Evolutionary conservation across 2,888 invertebrate genomes (phyloP).

Genomic region (Volucella inanis): DNA sequence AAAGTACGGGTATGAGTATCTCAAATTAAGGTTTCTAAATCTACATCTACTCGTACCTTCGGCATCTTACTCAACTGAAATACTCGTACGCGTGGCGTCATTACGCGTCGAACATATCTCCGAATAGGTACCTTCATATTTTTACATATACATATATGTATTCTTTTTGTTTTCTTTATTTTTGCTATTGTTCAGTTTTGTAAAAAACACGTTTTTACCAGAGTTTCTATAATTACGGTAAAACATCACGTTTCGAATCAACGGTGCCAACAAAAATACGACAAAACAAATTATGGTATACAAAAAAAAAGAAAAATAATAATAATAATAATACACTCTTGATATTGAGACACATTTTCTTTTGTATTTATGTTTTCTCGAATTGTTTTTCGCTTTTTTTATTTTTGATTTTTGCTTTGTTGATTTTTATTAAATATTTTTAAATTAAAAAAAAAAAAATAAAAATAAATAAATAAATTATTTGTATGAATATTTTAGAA

Average conservation of each 20-base stretch:
- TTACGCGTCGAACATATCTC: neutral
- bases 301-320: conserved; percentile 24
- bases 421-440: neutral
- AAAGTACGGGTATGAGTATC: neutral
- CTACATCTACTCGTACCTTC: conserved; percentile 15
- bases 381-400: too few relatives aligned
- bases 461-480: too few relatives aligned
- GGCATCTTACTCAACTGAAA: conserved; percentile 29
- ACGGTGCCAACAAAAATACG: conserved; percentile 11
- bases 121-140: neutral
- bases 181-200: conserved; percentile 25
- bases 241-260: conserved; percentile 57
- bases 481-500: neutral
- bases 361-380: conserved; percentile 2
- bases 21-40: conserved; percentile 42
- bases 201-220: conserved; percentile 52
- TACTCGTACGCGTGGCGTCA: neutral
- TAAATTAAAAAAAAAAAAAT: conserved; percentile 1
- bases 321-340: conserved; percentile 22
- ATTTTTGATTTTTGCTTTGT: neutral
- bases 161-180: conserved; percentile 3
- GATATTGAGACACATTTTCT: conserved; percentile 21
- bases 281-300: neutral
- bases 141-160: neutral
- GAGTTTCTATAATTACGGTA: conserved; percentile 42